Base-by-base conservation (phyloP, 2,888 invertebrate species). In the Galeopsomyia nigrocyanea region DNA sequence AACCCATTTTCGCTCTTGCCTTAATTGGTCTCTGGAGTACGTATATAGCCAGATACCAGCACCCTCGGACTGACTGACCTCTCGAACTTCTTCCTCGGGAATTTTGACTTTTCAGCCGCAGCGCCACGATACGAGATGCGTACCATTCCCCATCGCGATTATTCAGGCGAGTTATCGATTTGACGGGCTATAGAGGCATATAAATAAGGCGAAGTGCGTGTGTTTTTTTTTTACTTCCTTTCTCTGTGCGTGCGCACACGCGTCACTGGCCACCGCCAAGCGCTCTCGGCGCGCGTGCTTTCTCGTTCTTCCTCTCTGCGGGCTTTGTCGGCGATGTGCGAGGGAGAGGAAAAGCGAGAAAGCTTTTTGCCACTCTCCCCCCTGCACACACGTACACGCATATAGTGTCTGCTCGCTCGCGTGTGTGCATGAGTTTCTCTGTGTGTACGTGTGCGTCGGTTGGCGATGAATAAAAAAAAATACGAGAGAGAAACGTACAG, bases 211-310 rank as follows among this genome's bases (percentile, higher is more conserved):
- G 84, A 3, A 84, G 84, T 26, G 26, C 26, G 26, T 5, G 26
- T 5, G 26, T 5, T 2, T 26, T 2, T 84, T 85, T 73, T 84
- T 84, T 13, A 7, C 7, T 39, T 84, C 84, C 73, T 84, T 84
- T 80, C 84, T 26, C 26, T 26, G 26, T 82, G 83, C 83, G 84
- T 84, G 83, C 75, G 73, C 84, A 83, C 82, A 85, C 84, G 84
- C 84, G 84, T 85, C 85, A 84, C 82, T 85, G 84, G 77, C 81
- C 81, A 80, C 26, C 83, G 82, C 82, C 82, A 79, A 76, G 78
- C 78, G n/a, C n/a, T n/a, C n/a, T n/a, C n/a, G n/a, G n/a, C n/a
- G n/a, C 79, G 60, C 68, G 21, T 21, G n/a, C 22, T 77, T 77
- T 78, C 79, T 79, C 78, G 79, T 80, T 79, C 82, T 80, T 82